Conservation (phyloP, 2,888 invertebrate species). For the Agriotes lineatus region DNA sequence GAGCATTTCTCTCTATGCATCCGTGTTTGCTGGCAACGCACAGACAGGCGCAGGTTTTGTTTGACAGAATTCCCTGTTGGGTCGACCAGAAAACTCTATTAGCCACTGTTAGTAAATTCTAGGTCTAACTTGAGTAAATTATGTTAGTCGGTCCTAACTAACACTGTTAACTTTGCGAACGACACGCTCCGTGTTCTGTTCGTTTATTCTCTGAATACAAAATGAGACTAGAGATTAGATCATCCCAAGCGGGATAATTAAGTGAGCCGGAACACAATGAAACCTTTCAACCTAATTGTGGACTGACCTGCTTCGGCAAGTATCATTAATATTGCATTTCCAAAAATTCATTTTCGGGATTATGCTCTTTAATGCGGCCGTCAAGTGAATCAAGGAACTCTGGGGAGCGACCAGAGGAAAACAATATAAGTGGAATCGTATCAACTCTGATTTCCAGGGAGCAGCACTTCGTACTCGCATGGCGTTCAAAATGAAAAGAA, state of each 20-base stretch:
- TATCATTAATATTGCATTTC: constrained; percentile 26
- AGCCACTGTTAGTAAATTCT: constrained; percentile 41
- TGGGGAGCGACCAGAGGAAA: not conserved
- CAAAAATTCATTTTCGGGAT: constrained; percentile 4
- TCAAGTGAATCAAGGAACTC: not conserved
- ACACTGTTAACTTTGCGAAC: constrained; percentile 41
- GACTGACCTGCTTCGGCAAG: constrained; percentile 12
- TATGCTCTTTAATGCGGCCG: constrained; percentile 3
- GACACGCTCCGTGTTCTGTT: constrained; percentile 41
- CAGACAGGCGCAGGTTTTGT: constrained; percentile 27
- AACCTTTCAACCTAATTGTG: constrained; percentile 41
- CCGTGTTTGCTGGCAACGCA: constrained; percentile 13
- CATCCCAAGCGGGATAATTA: constrained; percentile 42
- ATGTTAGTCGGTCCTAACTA: constrained; percentile 40
- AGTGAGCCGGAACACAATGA: constrained; percentile 40
- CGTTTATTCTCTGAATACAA: constrained; percentile 40
- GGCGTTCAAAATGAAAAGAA: too few relatives aligned
- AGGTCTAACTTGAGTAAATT: constrained; percentile 41
- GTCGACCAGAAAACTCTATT: constrained; percentile 41
- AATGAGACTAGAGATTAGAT: constrained; percentile 42
- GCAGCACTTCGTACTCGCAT: too few relatives aligned
- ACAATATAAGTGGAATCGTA: not conserved
- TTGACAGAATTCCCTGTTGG: constrained; percentile 37
- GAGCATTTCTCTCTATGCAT: constrained; percentile 25
- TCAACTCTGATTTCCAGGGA: not conserved